Evolutionary conservation across 2,113 vertebrate species (phyloP), one percentile per base, ranked within the genome.

Genomic region (Platycercus adscitus): DNA sequence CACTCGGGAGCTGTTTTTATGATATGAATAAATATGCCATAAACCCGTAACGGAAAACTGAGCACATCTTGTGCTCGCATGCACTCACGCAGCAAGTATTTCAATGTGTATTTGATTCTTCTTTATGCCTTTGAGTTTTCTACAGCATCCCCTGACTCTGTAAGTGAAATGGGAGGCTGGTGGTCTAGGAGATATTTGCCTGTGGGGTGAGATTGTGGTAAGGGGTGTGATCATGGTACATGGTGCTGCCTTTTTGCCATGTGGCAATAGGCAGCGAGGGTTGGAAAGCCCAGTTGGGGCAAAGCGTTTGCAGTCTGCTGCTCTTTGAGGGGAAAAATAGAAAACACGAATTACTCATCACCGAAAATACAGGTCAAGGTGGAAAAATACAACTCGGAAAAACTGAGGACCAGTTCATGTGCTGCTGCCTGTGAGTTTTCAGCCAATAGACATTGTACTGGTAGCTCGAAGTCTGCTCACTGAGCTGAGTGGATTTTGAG

Each of bases 191-290:
- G 41, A 1, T 2, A 7, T 81, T 65, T 92, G 50, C 2, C n/a
- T 13, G 18, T 3, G 1, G 21, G 2, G 5, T 33, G 43, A 4
- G 1, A 29, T 53, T 1, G 0, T 4, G 24, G 16, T 20, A 46
- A 5, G 1, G 20, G 2, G 6, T 53, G 55, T 10, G 13, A 49
- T 49, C 24, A 24, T 25, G 23, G 24, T 21, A 6, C 1, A 0
- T 9, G 39, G 15, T 14, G 29, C 47, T 23, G 60, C 25, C 9
- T 24, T 37, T 58, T 77, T 17, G 4, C 56, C 21, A 4, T 0
- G 16, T 3, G 11, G 72, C 1, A 2, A 26, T 6, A 37, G 37
- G 26, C 31, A 24, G 2, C 0, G 17, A 76, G 60, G 61, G 18
- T 70, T 69, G 39, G 47, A 76, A 79, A 69, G 50, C 1, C 4